A percentile compares a stretch with the other conserved stretches of the same genome.
phyloP scores from a whole-genome alignment of 2,888 invertebrate species.

The Andrena flavipes region DNA sequence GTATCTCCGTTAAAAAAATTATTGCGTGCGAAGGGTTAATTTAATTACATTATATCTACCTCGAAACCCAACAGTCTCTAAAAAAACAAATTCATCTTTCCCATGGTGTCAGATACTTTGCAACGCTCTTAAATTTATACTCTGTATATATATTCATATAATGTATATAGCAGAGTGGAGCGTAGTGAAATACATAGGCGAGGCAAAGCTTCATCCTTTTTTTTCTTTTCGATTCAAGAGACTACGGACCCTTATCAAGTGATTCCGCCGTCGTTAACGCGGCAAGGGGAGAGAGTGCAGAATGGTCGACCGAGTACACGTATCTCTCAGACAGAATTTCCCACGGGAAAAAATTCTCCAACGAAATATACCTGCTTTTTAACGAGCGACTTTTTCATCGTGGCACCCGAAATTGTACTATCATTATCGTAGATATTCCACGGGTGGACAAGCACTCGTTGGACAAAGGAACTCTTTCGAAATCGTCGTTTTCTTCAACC shows the following conservation, averaged over 20 bases:
- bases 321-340: conserved; percentile 16
- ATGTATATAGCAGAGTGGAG: conserved; percentile 82
- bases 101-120: too few species aligned
- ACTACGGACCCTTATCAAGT: conserved; percentile 64
- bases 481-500: neutral
- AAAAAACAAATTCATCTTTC: too few species aligned
- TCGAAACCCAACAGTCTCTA: too few species aligned
- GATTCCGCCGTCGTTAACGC: conserved; percentile 60
- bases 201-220: conserved; percentile 83
- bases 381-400: conserved; percentile 41
- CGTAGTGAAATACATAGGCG: conserved; percentile 84
- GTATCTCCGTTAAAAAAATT: too few species aligned
- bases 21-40: too few species aligned
- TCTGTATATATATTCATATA: conserved; percentile 52
- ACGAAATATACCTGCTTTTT: conserved; percentile 23
- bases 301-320: conserved; percentile 12
- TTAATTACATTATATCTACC: too few species aligned
- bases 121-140: too few species aligned
- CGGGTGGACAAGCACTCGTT: neutral
- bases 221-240: conserved; percentile 81
- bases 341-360: conserved; percentile 34
- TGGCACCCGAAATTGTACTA: conserved; percentile 34
- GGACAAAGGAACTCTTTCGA: neutral
- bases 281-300: conserved; percentile 35
- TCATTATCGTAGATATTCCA: conserved; percentile 25